phyloP scores from a whole-genome alignment of 1,140 invertebrate species.

The Drosophila eugracilis region DNA sequence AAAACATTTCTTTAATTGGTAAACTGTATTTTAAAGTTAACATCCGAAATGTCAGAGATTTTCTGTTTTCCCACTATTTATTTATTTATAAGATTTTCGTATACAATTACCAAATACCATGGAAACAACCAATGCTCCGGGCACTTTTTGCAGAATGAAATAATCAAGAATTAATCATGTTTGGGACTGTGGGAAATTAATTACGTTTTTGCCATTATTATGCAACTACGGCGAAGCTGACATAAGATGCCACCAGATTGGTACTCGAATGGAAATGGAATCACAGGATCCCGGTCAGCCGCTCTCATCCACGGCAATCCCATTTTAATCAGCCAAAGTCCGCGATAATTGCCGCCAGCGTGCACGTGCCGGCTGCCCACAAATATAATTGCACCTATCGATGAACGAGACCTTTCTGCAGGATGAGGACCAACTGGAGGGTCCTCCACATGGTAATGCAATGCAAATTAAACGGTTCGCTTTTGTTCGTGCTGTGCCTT shows the following conservation, averaged over 20 bases:
- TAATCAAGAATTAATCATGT: constrained; percentile 65
- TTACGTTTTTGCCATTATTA: constrained; percentile 34
- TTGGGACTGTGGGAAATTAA: constrained; percentile 47
- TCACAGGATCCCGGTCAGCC: not conserved
- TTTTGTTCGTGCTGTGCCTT: constrained; percentile 12
- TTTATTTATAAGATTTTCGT: constrained; percentile 3
- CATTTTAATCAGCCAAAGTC: constrained; percentile 41
- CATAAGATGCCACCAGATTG: not conserved
- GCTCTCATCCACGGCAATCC: constrained; percentile 21
- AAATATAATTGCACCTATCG: constrained; percentile 47
- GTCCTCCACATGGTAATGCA: constrained; percentile 41
- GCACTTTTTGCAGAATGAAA: constrained; percentile 43
- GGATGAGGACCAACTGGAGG: not conserved
- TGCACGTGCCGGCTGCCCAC: constrained; percentile 28
- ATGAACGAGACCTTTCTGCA: constrained; percentile 22
- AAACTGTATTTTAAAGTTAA: not conserved
- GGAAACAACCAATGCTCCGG: not conserved
- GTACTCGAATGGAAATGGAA: not conserved
- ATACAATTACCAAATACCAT: constrained; percentile 4
- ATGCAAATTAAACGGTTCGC: constrained; percentile 41
- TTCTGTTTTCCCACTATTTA: not conserved
- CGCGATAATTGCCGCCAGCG: constrained; percentile 38
- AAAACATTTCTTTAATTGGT: not conserved
- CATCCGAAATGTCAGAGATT: too few species aligned
- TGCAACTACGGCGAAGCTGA: constrained; percentile 11